phyloP scores from a whole-genome alignment of 1,140 invertebrate species.

The Tribolium castaneum region DNA sequence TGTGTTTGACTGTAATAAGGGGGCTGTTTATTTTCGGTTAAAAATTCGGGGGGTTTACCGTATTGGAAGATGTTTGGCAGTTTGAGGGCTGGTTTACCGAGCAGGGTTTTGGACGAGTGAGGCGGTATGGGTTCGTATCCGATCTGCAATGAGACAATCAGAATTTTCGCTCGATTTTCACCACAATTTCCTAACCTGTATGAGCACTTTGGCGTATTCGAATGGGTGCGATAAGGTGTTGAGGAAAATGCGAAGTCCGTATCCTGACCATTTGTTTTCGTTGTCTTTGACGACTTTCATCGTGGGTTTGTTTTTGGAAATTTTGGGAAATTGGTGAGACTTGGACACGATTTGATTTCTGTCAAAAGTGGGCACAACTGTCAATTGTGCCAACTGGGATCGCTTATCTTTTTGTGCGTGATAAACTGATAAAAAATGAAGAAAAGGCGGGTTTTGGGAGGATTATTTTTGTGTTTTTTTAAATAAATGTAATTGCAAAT shows the following conservation, averaged over 20 bases:
- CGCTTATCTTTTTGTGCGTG: neutral
- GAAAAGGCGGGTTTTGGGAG: too few species aligned
- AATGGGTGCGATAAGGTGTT: conserved; percentile 73
- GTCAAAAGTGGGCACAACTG: neutral
- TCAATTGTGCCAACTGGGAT: conserved; percentile 7
- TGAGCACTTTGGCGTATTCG: conserved; percentile 85
- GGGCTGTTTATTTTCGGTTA: neutral
- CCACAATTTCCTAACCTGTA: conserved; percentile 69
- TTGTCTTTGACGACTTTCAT: conserved; percentile 51
- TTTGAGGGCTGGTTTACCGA: conserved; percentile 80
- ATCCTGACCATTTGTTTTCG: conserved; percentile 61
- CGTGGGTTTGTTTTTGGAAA: conserved; percentile 52
- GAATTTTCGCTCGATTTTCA: conserved; percentile 33
- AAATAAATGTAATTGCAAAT: too few species aligned
- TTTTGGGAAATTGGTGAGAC: conserved; percentile 43
- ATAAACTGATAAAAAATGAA: too few species aligned
- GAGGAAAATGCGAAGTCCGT: conserved; percentile 59
- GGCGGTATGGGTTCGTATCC: conserved; percentile 88
- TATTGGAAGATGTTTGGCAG: conserved; percentile 91
- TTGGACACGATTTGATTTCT: conserved; percentile 20
- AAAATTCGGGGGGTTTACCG: conserved; percentile 65
- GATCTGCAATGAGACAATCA: conserved; percentile 66
- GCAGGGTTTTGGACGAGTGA: conserved; percentile 77
- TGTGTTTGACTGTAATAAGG: conserved; percentile 76
- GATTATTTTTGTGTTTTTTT: too few species aligned